Evolutionary conservation across 1,140 invertebrate species (phyloP).

Genomic region (Popillia japonica): DNA sequence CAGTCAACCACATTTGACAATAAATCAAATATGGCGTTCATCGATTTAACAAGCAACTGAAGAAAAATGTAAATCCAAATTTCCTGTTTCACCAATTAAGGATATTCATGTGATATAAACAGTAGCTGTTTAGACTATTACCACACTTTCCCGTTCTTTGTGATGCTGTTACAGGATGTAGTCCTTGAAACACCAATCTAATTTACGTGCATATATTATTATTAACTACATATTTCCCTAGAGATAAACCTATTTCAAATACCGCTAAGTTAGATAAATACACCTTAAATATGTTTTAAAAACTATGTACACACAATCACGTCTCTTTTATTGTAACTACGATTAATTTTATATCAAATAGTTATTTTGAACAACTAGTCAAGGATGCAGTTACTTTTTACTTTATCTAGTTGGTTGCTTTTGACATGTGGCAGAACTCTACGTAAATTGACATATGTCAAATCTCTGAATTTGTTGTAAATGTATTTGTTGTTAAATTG

Average conservation of each 20-base stretch:
- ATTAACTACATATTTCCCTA: background rate
- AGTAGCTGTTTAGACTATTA: background rate
- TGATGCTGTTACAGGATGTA: background rate
- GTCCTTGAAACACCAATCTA: background rate
- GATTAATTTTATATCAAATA: too few species aligned
- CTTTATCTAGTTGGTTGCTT: background rate
- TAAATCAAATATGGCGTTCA: constrained; percentile 22
- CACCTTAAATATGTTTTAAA: too few species aligned
- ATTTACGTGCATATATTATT: background rate
- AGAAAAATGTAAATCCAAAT: constrained; percentile 33
- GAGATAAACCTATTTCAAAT: too few species aligned
- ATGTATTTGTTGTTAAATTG: background rate
- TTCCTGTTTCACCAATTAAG: constrained; percentile 24
- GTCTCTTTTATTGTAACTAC: too few species aligned
- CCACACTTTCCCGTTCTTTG: background rate
- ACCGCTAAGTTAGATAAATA: too few species aligned
- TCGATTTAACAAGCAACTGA: constrained; percentile 29
- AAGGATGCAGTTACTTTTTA: background rate
- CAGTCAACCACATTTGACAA: constrained; percentile 26
- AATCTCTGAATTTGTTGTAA: background rate
- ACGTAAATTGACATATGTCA: constrained; percentile 26
- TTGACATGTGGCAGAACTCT: background rate
- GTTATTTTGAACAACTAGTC: too few species aligned
- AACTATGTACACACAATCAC: too few species aligned
- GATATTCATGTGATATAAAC: background rate